Evolutionary conservation across 2,113 vertebrate genomes (phyloP), one percentile per base, ranked within the genome.

Genomic region (Daubentonia madagascariensis): DNA sequence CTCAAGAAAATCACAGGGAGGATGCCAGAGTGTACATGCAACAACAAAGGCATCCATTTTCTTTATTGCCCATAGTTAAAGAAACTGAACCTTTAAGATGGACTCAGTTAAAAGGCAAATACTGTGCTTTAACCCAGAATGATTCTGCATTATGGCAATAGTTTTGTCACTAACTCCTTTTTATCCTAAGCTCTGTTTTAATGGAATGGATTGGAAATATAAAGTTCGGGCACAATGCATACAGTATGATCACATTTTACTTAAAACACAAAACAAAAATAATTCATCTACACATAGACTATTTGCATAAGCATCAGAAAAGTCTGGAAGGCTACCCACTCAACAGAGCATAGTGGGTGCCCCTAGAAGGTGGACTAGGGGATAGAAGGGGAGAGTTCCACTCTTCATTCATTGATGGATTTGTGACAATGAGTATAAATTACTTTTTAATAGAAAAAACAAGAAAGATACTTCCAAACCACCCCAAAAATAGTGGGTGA

Each of bases 231-330:
- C 61, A 37, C 2, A 37, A 0, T 32, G 48, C 1, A 5, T 1
- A 76, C 40, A 25, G 6, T 45, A 57, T 12, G 23, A 43, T 5
- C 28, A 50, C 45, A 48, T 16, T 76, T 48, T 85, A 67, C n/a
- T 68, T 93, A 13, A 76, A 68, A 75, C 80, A 48, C 18, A 88
- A 50, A 37, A 84, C 40, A 43, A 80, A 54, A 89, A 35, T 40
- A n/a, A 61, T 1, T 18, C 22, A 40, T 10, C 4, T 23, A 52
- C 37, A 75, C 4, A 50, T 0, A 54, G 35, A 75, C 20, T 20
- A 30, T 12, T 43, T 83, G 43, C 3, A 20, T 30, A 79, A 57
- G 48, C 22, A 32, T 20, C 9, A 43, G 43, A 67, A 40, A 83
- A 59, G 35, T 40, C 13, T 11, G 4, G 23, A 57, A 70, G n/a